Base-by-base conservation (phyloP, 2,888 invertebrate genomes). In the Drosophila colorata region DNA sequence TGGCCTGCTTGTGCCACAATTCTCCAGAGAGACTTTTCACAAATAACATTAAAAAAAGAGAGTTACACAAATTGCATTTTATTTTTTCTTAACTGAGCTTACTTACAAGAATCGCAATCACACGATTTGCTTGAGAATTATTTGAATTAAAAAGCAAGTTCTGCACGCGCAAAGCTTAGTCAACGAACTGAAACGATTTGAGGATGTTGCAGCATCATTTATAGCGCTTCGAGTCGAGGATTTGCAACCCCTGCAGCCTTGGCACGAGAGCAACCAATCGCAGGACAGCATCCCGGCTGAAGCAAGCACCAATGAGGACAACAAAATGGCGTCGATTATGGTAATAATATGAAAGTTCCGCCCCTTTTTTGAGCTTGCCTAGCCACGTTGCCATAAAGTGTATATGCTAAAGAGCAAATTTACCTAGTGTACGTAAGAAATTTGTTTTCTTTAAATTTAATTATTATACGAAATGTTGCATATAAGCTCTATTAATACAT, bases 131-230 rank as follows among this genome's bases (percentile, higher is more conserved):
- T 18, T 40, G 1, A 49, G 28, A 40, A 4, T 55, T 43, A 28
- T 28, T 28, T 9, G 28, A 28, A 28, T 9, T 9, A 28, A 28
- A 28, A 13, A 18, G n/a, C 28, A 55, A 47, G 64, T 53, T 23
- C 64, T 75, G 47, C 41, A 49, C 74, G 48, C 57, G 46, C 37
- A 63, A 69, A 79, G 83, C 53, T 78, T 49, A 52, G 52, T 44
- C 35, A 47, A 41, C 47, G 55, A 78, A 90, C 85, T 91, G 89
- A 79, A 31, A 59, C 43, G 46, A 44, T 52, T 53, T 18, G 8
- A 23, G 58, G 60, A 55, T 51, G 51, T 44, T 64, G 63, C 89
- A 88, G 89, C 89, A 82, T 88, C 89, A 69, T 90, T 91, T 90
- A 90, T 91, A 88, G 63, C 13, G 14, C 43, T 13, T 43, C 28